These are phyloP conservation scores for Neoascia interrupta DNA, from an alignment of 2,888 invertebrate genomes.

Conservation along the genomic window DNA sequence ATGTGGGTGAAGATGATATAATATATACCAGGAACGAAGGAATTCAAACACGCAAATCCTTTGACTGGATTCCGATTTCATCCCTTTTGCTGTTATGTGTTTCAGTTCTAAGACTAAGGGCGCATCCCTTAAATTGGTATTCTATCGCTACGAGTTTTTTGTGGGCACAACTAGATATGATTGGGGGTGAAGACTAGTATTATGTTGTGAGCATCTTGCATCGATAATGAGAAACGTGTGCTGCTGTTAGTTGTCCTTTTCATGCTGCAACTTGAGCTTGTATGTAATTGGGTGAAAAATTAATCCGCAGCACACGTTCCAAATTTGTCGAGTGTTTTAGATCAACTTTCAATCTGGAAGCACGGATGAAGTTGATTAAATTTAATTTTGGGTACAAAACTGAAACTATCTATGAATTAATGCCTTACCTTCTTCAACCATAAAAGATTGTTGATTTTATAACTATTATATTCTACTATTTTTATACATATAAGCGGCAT, in stretches of 20 bases:
- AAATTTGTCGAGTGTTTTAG: constrained; percentile 58
- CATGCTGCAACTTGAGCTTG: constrained; percentile 54
- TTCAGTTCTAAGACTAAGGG: constrained; percentile 11
- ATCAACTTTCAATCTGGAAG: constrained; percentile 57
- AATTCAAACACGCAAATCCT: constrained; percentile 29
- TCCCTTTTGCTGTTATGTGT: constrained; percentile 22
- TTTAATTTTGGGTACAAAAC: too few species aligned
- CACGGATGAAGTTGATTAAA: too few species aligned
- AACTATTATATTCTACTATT: too few species aligned
- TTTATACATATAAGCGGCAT: too few species aligned
- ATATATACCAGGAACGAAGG: constrained; percentile 2
- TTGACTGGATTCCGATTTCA: constrained; percentile 60
- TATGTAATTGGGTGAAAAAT: constrained; percentile 53
- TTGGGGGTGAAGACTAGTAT: constrained; percentile 35
- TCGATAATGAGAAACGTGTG: constrained; percentile 61
- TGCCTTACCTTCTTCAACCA: too few species aligned
- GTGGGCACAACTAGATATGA: neutral
- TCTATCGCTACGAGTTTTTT: constrained; percentile 1
- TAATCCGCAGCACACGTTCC: constrained; percentile 62
- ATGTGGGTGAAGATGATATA: constrained; percentile 60
- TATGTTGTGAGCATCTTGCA: constrained; percentile 21
- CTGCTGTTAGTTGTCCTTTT: constrained; percentile 51
- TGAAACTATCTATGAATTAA: too few species aligned
- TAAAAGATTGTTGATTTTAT: too few species aligned
- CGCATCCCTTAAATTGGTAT: constrained; percentile 42